Conservation (phyloP, 1,140 invertebrate genomes). For the Drosophila asahinai region DNA sequence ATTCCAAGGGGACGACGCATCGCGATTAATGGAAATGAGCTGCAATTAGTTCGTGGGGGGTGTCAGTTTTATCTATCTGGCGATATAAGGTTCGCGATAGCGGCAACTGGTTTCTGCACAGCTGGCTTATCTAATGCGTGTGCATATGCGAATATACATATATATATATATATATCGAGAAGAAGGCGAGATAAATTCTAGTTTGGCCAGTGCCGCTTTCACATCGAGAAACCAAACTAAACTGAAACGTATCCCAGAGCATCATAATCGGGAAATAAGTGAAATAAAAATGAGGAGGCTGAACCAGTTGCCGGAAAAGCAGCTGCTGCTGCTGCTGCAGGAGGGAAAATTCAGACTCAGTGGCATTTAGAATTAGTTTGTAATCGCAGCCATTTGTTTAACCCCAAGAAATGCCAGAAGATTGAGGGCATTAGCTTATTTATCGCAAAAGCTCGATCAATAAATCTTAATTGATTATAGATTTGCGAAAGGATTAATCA, state of each 20-base stretch:
- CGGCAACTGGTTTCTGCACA: constrained; percentile 42
- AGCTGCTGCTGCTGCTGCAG: background rate
- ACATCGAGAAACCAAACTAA: constrained; percentile 35
- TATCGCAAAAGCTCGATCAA: constrained; percentile 5
- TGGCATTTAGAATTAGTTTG: constrained; percentile 38
- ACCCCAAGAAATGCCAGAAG: constrained; percentile 5
- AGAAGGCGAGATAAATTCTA: constrained; percentile 37
- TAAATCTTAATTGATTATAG: constrained; percentile 25
- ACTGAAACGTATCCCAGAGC: constrained; percentile 12
- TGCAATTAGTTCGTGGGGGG: constrained; percentile 79
- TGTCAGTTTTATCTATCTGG: constrained; percentile 43
- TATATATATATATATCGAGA: background rate
- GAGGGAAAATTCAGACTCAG: constrained; percentile 19
- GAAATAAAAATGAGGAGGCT: constrained; percentile 60
- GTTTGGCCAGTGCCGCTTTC: constrained; percentile 53
- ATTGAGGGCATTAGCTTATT: constrained; percentile 27
- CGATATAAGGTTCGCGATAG: constrained; percentile 29
- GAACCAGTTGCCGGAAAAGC: constrained; percentile 38
- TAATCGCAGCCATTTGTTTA: constrained; percentile 38
- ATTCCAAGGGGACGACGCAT: constrained; percentile 53
- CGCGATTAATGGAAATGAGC: constrained; percentile 76
- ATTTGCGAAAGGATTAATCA: background rate
- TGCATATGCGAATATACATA: constrained; percentile 8
- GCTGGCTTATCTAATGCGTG: constrained; percentile 49
- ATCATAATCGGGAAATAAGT: constrained; percentile 51